Evolutionary conservation across 2,888 invertebrate genomes (phyloP).

Genomic region (Drosophila phalerata): DNA sequence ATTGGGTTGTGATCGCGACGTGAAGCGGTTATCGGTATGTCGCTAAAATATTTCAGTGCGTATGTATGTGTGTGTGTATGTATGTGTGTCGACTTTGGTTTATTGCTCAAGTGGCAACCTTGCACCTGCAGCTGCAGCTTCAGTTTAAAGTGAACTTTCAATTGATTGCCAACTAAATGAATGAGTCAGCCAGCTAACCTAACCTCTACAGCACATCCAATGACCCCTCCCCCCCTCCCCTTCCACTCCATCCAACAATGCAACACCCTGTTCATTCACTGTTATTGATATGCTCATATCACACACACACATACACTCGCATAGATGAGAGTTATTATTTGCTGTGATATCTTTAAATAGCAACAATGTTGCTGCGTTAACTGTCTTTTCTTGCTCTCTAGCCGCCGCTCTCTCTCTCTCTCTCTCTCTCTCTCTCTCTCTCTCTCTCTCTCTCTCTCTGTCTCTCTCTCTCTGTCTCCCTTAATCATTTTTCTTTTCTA

Average conservation of each 20-base stretch:
- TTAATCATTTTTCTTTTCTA: constrained; percentile 10
- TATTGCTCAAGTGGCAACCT: constrained; percentile 29
- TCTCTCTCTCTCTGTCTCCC: constrained; percentile 11
- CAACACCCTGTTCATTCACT: constrained; percentile 14
- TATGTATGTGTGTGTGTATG: constrained; percentile 6
- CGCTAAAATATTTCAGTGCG: constrained; percentile 23
- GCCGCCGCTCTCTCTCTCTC: constrained; percentile 10
- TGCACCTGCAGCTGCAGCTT: constrained; percentile 49
- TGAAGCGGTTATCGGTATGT: constrained; percentile 4
- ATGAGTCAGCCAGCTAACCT: constrained; percentile 35
- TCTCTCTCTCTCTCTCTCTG: constrained; percentile 7
- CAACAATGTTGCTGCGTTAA: constrained; percentile 44
- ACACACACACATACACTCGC: constrained; percentile 24
- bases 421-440: neutral
- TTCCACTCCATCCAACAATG: neutral
- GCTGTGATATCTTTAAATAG: constrained; percentile 57
- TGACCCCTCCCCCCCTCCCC: neutral
- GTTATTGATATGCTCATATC: constrained; percentile 60
- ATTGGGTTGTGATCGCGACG: constrained; percentile 54
- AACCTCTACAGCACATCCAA: constrained; percentile 17
- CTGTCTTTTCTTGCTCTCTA: constrained; percentile 41
- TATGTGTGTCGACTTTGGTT: constrained; percentile 28
- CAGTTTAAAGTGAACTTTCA: constrained; percentile 26
- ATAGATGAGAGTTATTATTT: constrained; percentile 51
- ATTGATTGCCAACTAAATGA: constrained; percentile 33